A percentile compares a stretch with the other conserved stretches of the same genome.
These are phyloP conservation scores for Exaiptasia diaphana DNA, from an alignment of 64 coral and sea anemone species.

Conservation along the genomic window DNA sequence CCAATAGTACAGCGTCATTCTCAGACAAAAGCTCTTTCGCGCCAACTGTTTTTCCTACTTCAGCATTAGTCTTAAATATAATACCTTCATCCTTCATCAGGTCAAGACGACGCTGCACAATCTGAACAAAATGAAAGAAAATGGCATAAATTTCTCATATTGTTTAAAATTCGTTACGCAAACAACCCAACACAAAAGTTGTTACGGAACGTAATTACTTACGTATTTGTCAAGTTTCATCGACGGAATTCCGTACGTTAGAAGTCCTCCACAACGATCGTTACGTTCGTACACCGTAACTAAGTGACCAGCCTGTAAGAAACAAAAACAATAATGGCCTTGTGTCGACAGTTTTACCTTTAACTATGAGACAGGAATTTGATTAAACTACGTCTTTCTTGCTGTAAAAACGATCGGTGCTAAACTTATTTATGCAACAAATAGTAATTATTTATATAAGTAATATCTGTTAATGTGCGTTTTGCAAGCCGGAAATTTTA, in stretches of 20 bases:
- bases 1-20: slow-evolving; percentile 78
- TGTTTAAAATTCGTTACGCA: too few species aligned
- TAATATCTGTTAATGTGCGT: too few species aligned
- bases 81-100: slow-evolving; percentile 74
- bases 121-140: slow-evolving; percentile 15
- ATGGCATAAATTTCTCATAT: too few species aligned
- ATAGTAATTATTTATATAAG: too few species aligned
- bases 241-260: slow-evolving; percentile 94
- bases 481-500: too few species aligned
- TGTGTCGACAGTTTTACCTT: too few species aligned
- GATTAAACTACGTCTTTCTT: too few species aligned
- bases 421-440: too few species aligned
- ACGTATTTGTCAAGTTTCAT: slow-evolving; percentile 95
- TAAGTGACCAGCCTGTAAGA: slow-evolving; percentile 72
- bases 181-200: too few species aligned
- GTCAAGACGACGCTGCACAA: slow-evolving; percentile 74
- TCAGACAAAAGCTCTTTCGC: slow-evolving; percentile 60
- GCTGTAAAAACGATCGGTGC: too few species aligned
- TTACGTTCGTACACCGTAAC: slow-evolving; percentile 91
- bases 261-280: slow-evolving; percentile 80
- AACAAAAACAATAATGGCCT: neutral
- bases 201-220: too few species aligned
- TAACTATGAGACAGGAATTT: too few species aligned
- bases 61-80: slow-evolving; percentile 74
- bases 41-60: slow-evolving; percentile 64